A percentile compares a stretch with the other conserved stretches of the same genome.
phyloP scores from a whole-genome alignment of 2,113 vertebrate species.

The Aptenodytes patagonicus region DNA sequence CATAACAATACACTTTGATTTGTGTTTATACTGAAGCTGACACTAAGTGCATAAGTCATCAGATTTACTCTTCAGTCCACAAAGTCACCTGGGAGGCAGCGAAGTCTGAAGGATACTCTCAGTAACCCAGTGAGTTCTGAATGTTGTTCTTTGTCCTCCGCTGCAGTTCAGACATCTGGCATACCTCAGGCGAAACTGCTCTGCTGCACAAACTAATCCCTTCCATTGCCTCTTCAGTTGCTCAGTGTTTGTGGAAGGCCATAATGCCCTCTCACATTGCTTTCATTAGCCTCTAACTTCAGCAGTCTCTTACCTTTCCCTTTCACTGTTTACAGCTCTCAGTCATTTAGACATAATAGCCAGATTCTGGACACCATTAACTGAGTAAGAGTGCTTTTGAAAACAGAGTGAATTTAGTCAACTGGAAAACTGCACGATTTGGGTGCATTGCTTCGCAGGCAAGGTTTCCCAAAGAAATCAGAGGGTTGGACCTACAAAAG shows the following conservation, averaged over 20 bases:
- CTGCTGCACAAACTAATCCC: conserved; percentile 34
- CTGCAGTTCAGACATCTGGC: conserved; percentile 49
- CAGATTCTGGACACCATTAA: not conserved
- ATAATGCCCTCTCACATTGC: not conserved
- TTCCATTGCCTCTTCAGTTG: conserved; percentile 46
- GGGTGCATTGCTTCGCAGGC: not conserved
- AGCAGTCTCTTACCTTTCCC: not conserved
- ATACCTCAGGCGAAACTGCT: conserved; percentile 46
- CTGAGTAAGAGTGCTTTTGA: not conserved
- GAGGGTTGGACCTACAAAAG: not conserved
- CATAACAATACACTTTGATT: not conserved
- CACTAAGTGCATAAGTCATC: not conserved
- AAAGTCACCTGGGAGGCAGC: not conserved
- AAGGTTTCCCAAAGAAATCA: not conserved
- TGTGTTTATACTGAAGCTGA: not conserved
- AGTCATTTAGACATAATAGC: not conserved
- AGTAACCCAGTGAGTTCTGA: conserved; percentile 18
- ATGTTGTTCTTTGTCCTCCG: conserved; percentile 55
- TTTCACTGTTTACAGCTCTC: not conserved
- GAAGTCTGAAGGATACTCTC: not conserved
- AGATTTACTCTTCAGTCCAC: not conserved
- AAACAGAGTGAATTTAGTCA: not conserved
- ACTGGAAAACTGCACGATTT: not conserved
- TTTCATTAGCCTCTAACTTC: conserved; percentile 10
- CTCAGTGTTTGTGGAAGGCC: conserved; percentile 40